Evolutionary conservation across 2,888 invertebrate species (phyloP).

Genomic region (Chrysopilus asiliformis): DNA sequence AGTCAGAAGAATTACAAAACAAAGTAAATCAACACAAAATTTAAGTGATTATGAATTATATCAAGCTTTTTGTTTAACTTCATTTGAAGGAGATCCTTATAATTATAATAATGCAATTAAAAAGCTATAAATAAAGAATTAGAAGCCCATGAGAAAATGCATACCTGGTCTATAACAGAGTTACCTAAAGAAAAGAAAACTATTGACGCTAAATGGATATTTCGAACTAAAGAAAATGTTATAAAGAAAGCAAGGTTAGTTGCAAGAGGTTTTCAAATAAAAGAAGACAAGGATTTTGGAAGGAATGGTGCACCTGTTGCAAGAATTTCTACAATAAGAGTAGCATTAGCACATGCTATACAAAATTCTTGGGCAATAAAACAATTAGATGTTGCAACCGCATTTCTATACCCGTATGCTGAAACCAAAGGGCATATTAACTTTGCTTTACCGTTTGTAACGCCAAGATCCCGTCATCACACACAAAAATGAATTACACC

Average conservation of each 20-base stretch:
- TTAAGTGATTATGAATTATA: too few species aligned
- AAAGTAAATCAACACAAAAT: too few species aligned
- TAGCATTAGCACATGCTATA: constrained; percentile 20
- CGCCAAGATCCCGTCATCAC: too few species aligned
- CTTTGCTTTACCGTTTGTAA: too few species aligned
- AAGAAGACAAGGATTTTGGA: constrained; percentile 7
- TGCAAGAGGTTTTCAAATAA: constrained; percentile 12
- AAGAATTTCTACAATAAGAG: constrained; percentile 21
- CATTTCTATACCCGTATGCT: too few species aligned
- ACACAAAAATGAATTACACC: too few species aligned
- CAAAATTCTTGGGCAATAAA: constrained; percentile 8
- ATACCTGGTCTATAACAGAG: constrained; percentile 21
- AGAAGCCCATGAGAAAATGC: constrained; percentile 20
- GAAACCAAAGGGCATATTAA: too few species aligned
- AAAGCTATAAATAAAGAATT: constrained; percentile 22
- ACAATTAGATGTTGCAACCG: constrained; percentile 17
- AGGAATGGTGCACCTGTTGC: constrained; percentile 11
- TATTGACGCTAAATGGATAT: constrained; percentile 23
- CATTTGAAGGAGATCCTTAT: too few species aligned
- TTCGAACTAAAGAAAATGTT: constrained; percentile 18
- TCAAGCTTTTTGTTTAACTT: too few species aligned
- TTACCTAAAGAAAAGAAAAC: constrained; percentile 19
- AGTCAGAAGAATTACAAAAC: too few species aligned
- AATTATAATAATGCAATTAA: constrained; percentile 14
- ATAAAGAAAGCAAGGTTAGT: constrained; percentile 15